Evolutionary conservation across 2,797 vertebrate genomes (phyloP).

Genomic region (Paramormyrops hopkinsi): DNA sequence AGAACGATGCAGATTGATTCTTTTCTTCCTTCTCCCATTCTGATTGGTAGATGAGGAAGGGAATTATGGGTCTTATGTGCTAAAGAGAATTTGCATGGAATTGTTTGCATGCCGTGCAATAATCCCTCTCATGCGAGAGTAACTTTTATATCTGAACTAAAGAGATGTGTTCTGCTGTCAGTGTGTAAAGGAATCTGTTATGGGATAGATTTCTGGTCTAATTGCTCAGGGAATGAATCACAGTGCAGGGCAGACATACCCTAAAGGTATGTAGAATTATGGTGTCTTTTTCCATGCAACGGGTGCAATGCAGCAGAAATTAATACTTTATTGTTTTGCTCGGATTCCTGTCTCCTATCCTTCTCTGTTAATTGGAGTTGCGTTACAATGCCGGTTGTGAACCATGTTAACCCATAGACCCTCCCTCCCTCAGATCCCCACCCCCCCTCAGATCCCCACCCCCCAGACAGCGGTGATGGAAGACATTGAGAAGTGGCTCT

Average conservation of each 20-base stretch:
- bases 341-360: background rate
- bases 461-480: slow-evolving; percentile 68
- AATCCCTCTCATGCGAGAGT: background rate
- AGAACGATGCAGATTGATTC: background rate
- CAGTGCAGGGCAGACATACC: background rate
- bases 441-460: slow-evolving; percentile 55
- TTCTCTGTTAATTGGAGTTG: background rate
- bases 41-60: background rate
- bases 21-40: background rate
- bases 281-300: background rate
- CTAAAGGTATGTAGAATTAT: background rate
- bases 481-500: slow-evolving; percentile 82
- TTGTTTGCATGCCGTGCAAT: background rate
- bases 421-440: slow-evolving; percentile 56
- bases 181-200: background rate
- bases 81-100: background rate
- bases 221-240: background rate
- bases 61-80: background rate
- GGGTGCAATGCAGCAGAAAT: background rate
- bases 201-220: background rate
- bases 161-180: background rate
- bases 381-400: background rate
- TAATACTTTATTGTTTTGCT: background rate
- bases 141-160: background rate
- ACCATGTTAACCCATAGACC: background rate